Evolutionary conservation across 2,113 vertebrate genomes (phyloP).

Genomic region (Pongo pygmaeus): DNA sequence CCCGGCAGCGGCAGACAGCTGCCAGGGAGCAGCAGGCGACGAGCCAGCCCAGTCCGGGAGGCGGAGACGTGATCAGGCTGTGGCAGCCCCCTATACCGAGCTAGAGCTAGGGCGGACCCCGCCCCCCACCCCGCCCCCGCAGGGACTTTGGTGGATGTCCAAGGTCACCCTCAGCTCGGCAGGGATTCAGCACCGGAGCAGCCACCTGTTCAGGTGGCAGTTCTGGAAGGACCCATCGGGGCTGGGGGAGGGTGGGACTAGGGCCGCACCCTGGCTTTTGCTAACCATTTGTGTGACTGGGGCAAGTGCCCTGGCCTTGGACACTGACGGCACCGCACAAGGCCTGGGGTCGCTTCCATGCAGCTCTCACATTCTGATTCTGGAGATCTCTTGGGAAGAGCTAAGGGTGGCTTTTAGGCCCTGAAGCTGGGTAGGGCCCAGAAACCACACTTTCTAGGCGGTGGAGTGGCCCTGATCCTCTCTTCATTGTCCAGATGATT

Average conservation of each 20-base stretch:
- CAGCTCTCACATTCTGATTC: not conserved
- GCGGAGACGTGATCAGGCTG: fast-evolving
- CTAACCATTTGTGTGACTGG: not conserved
- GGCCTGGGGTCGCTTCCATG: not conserved
- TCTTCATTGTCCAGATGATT: not conserved
- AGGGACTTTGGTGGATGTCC: not conserved
- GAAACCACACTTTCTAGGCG: not conserved
- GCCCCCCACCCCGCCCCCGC: not conserved
- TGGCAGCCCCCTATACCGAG: too few relatives aligned
- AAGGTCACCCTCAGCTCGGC: not conserved
- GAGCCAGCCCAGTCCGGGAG: not conserved
- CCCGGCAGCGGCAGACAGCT: conserved; percentile 31
- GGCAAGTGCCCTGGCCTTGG: not conserved
- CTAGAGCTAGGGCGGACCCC: fast-evolving
- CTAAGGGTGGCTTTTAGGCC: not conserved
- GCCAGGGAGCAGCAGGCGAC: not conserved
- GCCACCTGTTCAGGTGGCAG: not conserved
- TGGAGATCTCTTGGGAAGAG: not conserved
- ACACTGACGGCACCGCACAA: not conserved
- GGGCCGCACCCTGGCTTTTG: not conserved
- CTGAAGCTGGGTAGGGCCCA: not conserved
- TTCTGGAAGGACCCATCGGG: not conserved
- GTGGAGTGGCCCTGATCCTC: not conserved
- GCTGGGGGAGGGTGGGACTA: not conserved
- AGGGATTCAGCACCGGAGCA: not conserved